Evolutionary conservation across 1,140 invertebrate species (phyloP).

Genomic region (Periplaneta americana): DNA sequence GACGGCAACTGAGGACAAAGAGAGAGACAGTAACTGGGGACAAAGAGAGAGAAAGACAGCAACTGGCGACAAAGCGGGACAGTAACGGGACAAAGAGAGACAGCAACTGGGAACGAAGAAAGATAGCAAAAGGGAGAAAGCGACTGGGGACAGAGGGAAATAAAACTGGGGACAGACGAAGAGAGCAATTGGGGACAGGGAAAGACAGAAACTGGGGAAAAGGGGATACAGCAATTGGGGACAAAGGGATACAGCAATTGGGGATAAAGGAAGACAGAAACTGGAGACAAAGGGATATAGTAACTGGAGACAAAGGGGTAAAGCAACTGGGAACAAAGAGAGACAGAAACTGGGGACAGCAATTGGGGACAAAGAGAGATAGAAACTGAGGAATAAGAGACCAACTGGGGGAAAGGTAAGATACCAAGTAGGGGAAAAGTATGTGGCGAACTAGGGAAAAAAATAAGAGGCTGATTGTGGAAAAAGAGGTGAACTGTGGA

Average conservation of each 20-base stretch:
- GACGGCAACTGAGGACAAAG: not conserved
- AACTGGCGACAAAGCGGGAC: too few species aligned
- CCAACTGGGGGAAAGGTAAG: not conserved
- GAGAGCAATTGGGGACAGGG: not conserved
- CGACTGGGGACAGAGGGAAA: too few species aligned
- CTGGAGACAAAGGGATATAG: not conserved
- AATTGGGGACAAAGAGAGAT: not conserved
- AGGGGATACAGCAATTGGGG: not conserved
- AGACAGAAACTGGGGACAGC: not conserved
- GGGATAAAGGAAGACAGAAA: not conserved
- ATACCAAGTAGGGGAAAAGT: not conserved
- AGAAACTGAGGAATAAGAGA: not conserved
- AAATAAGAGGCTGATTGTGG: too few species aligned
- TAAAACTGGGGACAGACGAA: too few species aligned
- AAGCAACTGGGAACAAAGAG: not conserved
- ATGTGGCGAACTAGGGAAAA: too few species aligned
- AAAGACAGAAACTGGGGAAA: not conserved
- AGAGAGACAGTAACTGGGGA: not conserved
- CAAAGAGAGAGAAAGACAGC: too few species aligned
- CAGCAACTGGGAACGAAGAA: too few species aligned
- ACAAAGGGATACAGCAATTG: not conserved
- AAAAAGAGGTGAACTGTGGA: not conserved
- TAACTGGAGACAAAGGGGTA: not conserved
- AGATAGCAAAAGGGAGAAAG: not conserved
- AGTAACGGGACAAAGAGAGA: too few species aligned